phyloP scores from a whole-genome alignment of 2,888 invertebrate species.

The Nemoura dubitans region DNA sequence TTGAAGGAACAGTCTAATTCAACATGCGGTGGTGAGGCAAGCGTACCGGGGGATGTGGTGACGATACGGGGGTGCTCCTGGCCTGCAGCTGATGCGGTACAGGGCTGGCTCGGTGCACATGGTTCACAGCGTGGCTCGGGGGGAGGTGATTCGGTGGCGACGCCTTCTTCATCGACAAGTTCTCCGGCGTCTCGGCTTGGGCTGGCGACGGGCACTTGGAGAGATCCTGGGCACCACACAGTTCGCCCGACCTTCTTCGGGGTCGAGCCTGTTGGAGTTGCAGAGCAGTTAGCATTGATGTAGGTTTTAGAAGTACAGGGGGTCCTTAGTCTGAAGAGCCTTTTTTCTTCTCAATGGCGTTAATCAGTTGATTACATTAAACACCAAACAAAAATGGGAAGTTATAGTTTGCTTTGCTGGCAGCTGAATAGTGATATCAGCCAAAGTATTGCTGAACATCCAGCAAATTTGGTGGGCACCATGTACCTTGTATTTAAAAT shows the following conservation, averaged over 20 bases:
- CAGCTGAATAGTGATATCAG: no score
- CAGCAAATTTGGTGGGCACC: no score
- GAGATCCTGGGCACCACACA: slow-evolving; percentile 70
- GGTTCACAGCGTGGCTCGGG: slow-evolving; percentile 39
- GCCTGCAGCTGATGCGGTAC: slow-evolving; percentile 51
- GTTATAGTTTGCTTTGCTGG: no score
- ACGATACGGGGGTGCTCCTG: slow-evolving; percentile 52
- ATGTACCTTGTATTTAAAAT: no score
- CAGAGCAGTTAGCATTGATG: slow-evolving; percentile 18
- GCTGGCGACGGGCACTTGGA: slow-evolving; percentile 59
- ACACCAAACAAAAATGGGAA: no score
- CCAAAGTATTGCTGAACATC: no score
- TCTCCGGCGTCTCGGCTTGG: slow-evolving; percentile 63
- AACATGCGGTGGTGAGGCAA: background rate
- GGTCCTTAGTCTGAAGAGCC: no score
- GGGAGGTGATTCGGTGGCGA: slow-evolving; percentile 53
- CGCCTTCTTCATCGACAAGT: slow-evolving; percentile 70
- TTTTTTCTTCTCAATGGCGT: no score
- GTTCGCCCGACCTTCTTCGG: slow-evolving; percentile 82
- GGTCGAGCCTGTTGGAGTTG: slow-evolving; percentile 73
- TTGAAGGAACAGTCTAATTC: no score
- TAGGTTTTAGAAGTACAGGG: no score
- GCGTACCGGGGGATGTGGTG: slow-evolving; percentile 50
- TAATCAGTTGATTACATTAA: no score
- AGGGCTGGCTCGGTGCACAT: slow-evolving; percentile 29